These are phyloP conservation scores for Sesia apiformis DNA, from an alignment of 2,888 invertebrate genomes.

Conservation along the genomic window DNA sequence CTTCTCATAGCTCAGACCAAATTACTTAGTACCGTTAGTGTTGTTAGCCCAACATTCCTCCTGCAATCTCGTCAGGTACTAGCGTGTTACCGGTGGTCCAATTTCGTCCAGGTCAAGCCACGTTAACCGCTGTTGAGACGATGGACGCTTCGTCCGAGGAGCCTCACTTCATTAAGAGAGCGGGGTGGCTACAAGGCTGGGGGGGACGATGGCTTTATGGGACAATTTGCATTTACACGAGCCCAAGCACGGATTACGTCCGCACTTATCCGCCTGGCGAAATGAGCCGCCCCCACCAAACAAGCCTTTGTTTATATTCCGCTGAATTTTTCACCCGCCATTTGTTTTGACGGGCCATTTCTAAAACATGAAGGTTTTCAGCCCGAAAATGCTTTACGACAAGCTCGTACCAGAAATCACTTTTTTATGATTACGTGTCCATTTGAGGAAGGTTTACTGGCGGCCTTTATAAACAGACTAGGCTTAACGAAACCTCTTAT, in stretches of 20 bases:
- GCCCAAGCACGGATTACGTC: slow-evolving; percentile 68
- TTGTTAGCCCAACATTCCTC: not conserved
- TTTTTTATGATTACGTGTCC: slow-evolving; percentile 29
- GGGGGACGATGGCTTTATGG: slow-evolving; percentile 62
- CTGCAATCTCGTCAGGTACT: not conserved
- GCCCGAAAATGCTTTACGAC: slow-evolving; percentile 43
- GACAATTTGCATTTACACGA: slow-evolving; percentile 75
- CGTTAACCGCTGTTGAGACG: slow-evolving; percentile 60
- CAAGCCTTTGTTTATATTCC: slow-evolving; percentile 67
- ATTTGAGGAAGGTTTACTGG: not conserved
- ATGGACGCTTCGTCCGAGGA: slow-evolving; percentile 57
- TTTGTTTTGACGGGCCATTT: slow-evolving; percentile 61
- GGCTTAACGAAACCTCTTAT: not conserved
- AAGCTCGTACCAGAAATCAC: slow-evolving; percentile 19
- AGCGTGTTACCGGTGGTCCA: slow-evolving; percentile 21
- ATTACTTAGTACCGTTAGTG: not conserved
- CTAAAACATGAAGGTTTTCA: slow-evolving; percentile 46
- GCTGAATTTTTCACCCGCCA: slow-evolving; percentile 63
- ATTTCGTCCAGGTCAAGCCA: slow-evolving; percentile 50
- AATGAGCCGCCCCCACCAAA: slow-evolving; percentile 57
- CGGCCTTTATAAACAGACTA: not conserved
- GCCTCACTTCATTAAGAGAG: slow-evolving; percentile 64
- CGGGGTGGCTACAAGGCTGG: slow-evolving; percentile 25
- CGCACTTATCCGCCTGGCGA: slow-evolving; percentile 67
- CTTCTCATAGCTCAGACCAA: too few species aligned